Conservation (phyloP, 2,797 vertebrate species). For the Megalops cyprinoides region DNA sequence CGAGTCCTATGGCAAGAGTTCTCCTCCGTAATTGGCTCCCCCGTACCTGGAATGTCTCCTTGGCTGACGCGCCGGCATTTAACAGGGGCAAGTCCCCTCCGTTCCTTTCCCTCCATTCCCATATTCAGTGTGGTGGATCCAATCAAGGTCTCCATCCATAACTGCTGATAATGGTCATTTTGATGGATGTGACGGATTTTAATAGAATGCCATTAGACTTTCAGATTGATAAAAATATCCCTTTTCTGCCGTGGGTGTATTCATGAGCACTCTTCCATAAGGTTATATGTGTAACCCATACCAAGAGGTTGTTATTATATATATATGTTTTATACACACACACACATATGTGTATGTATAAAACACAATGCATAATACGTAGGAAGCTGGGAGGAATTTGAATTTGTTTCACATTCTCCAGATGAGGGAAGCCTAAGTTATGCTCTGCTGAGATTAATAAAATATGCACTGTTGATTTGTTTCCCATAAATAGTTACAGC, state of each 20-base stretch:
- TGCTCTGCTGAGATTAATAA: not conserved
- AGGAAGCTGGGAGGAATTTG: not conserved
- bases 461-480: not conserved
- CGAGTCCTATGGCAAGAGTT: slow-evolving; percentile 80
- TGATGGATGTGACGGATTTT: slow-evolving; percentile 69
- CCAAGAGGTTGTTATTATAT: too few relatives aligned
- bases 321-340: too few relatives aligned
- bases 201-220: slow-evolving; percentile 51
- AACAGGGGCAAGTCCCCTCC: slow-evolving; percentile 57
- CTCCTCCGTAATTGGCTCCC: slow-evolving; percentile 84
- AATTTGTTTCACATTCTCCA: not conserved
- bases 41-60: slow-evolving; percentile 79
- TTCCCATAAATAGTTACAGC: not conserved
- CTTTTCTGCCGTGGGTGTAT: slow-evolving; percentile 31
- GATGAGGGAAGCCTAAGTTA: not conserved
- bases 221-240: slow-evolving; percentile 44
- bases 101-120: slow-evolving; percentile 55
- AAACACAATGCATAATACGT: too few relatives aligned
- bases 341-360: too few relatives aligned
- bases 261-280: slow-evolving; percentile 23
- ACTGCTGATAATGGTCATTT: slow-evolving; percentile 67
- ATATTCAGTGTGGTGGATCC: slow-evolving; percentile 38
- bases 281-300: slow-evolving; percentile 26
- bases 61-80: slow-evolving; percentile 60
- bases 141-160: slow-evolving; percentile 65